Evolutionary conservation across 1,140 invertebrate species (phyloP).

Genomic region (Drosophila teissieri): DNA sequence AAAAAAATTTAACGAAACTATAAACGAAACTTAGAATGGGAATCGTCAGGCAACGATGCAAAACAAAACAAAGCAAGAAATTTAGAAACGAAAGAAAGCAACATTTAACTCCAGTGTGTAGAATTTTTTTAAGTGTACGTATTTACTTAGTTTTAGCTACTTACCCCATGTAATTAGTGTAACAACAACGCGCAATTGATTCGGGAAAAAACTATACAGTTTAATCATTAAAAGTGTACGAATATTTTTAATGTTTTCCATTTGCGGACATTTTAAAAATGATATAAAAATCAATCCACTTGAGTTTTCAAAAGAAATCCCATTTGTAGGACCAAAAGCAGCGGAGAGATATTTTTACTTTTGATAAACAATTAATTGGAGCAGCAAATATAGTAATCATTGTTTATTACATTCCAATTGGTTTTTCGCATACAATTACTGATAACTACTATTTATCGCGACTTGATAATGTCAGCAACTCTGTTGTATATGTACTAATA

Average conservation of each 20-base stretch:
- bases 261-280: slow-evolving; percentile 2
- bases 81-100: slow-evolving; percentile 24
- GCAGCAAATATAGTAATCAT: slow-evolving; percentile 10
- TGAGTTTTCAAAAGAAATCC: not conserved
- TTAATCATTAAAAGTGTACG: slow-evolving; percentile 46
- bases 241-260: slow-evolving; percentile 23
- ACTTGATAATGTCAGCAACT: slow-evolving; percentile 28
- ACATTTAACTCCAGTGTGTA: slow-evolving; percentile 66
- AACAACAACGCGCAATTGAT: slow-evolving; percentile 59
- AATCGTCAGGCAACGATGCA: slow-evolving; percentile 79
- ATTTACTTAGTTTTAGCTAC: slow-evolving; percentile 60
- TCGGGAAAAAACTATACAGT: slow-evolving; percentile 32
- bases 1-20: slow-evolving; percentile 59
- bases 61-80: slow-evolving; percentile 51
- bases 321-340: slow-evolving; percentile 12
- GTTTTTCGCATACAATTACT: slow-evolving; percentile 22
- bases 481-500: slow-evolving; percentile 23
- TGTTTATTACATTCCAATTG: not conserved
- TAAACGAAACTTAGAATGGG: slow-evolving; percentile 66
- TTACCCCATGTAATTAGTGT: slow-evolving; percentile 50
- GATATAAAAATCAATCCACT: too few species aligned
- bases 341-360: not conserved
- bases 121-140: slow-evolving; percentile 70
- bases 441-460: slow-evolving; percentile 28
- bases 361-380: slow-evolving; percentile 1